Evolutionary conservation across 1,140 invertebrate species (phyloP), one percentile per base, ranked within the genome.

Genomic region (Pristionchus pacificus): DNA sequence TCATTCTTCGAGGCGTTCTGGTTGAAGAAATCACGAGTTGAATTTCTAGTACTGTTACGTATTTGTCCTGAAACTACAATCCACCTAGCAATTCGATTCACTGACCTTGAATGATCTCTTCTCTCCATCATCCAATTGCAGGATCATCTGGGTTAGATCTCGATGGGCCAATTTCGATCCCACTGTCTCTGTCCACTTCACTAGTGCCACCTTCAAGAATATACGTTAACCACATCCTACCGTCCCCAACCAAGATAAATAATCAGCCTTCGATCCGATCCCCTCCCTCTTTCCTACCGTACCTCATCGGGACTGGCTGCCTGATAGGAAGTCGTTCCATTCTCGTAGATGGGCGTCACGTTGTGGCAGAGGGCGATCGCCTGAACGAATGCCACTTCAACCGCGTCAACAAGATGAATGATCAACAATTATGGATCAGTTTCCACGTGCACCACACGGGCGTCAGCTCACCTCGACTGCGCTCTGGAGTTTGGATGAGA

Each of bases 241-340:
- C n/a, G 28, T 0, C 24, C 31, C 19, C n/a, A 57, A 29, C 70
- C 73, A 74, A 74, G 72, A 67, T 78, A 32, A 6, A 65, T 2
- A 71, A 72, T 25, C 27, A n/a, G 59, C 67, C 65, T 33, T n/a
- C n/a, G n/a, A n/a, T n/a, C n/a, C n/a, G n/a, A n/a, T n/a, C n/a
- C n/a, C n/a, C n/a, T n/a, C n/a, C n/a, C n/a, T n/a, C n/a, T n/a
- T n/a, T n/a, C 25, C 69, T 58, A 49, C 38, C 38, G 89, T 71
- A 94, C 92, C 86, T 98, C 96, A 86, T 99, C 96, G 1, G 96
- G 96, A 86, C 94, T 97, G 14, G 95, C 93, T 0, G 96, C 96
- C 85, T 93, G 91, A 83, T 91, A 90, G 0, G 84, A 84, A 15
- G 88, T 85, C 49, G 74, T 77, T 38, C 76, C 79, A 38, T 85